phyloP scores from a whole-genome alignment of 2,797 vertebrate species.

The Coreius guichenoti region DNA sequence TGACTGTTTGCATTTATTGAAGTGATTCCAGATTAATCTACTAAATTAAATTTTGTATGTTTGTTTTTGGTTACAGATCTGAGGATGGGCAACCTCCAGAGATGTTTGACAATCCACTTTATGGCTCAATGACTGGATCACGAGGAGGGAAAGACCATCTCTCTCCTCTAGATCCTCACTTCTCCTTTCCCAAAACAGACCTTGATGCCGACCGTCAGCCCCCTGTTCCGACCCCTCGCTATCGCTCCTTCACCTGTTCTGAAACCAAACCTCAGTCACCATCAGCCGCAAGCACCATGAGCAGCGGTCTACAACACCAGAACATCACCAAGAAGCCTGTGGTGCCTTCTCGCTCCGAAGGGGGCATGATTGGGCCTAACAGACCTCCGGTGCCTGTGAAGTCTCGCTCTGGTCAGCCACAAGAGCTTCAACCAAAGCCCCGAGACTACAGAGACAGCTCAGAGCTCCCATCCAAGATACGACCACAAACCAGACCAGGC shows the following conservation, averaged over 20 bases:
- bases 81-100: conserved; percentile 78
- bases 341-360: conserved; percentile 84
- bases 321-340: conserved; percentile 81
- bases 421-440: conserved; percentile 72
- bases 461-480: conserved; percentile 81
- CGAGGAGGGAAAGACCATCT: conserved; percentile 77
- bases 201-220: conserved; percentile 70
- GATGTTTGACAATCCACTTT: conserved; percentile 98
- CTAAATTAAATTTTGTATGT: neutral
- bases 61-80: conserved; percentile 40
- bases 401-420: conserved; percentile 69
- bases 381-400: conserved; percentile 89
- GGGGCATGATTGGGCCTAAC: conserved; percentile 63
- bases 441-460: conserved; percentile 89
- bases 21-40: neutral
- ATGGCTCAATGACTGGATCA: conserved; percentile 82
- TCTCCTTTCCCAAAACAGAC: conserved; percentile 76
- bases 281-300: conserved; percentile 47
- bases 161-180: conserved; percentile 67
- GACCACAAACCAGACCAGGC: conserved; percentile 69
- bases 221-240: conserved; percentile 82
- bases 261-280: conserved; percentile 77
- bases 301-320: conserved; percentile 54
- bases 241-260: conserved; percentile 88
- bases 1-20: neutral